Evolutionary conservation across 2,888 invertebrate genomes (phyloP).

Genomic region (Nymphalis polychloros): DNA sequence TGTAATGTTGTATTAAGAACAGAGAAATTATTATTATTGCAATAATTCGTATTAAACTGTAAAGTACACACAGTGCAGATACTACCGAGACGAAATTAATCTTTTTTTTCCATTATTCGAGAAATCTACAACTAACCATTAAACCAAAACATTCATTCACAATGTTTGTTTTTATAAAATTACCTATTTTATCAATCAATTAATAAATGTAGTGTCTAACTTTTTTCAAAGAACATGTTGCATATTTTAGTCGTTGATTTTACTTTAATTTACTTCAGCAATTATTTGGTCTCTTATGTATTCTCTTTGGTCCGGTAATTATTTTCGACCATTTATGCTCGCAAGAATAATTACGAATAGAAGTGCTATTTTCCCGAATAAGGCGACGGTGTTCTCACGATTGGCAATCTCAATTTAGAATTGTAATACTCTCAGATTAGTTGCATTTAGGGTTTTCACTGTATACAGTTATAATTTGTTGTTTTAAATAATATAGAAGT

Average conservation of each 20-base stretch:
- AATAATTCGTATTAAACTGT: neutral
- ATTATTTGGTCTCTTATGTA: constrained; percentile 26
- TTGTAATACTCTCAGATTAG: constrained; percentile 19
- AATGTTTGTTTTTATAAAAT: no score
- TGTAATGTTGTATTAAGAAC: neutral
- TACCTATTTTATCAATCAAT: no score
- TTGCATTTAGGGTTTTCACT: neutral
- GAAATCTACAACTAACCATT: no score
- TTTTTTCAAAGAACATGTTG: no score
- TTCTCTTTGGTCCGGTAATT: constrained; percentile 34
- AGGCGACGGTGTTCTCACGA: constrained; percentile 33
- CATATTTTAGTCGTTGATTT: neutral
- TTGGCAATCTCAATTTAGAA: constrained; percentile 32
- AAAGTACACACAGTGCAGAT: no score
- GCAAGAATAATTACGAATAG: constrained; percentile 36
- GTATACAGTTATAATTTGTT: neutral
- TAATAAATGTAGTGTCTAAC: no score
- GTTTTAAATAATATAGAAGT: neutral
- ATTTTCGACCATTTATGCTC: constrained; percentile 38
- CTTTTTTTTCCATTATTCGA: no score
- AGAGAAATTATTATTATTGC: constrained; percentile 3
- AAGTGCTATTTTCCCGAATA: constrained; percentile 34
- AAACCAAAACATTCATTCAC: no score
- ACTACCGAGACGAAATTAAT: no score
- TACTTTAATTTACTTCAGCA: constrained; percentile 21